These are phyloP conservation scores for Urocynchramus pylzowi DNA, from an alignment of 2,113 vertebrate species.

Conservation along the genomic window DNA sequence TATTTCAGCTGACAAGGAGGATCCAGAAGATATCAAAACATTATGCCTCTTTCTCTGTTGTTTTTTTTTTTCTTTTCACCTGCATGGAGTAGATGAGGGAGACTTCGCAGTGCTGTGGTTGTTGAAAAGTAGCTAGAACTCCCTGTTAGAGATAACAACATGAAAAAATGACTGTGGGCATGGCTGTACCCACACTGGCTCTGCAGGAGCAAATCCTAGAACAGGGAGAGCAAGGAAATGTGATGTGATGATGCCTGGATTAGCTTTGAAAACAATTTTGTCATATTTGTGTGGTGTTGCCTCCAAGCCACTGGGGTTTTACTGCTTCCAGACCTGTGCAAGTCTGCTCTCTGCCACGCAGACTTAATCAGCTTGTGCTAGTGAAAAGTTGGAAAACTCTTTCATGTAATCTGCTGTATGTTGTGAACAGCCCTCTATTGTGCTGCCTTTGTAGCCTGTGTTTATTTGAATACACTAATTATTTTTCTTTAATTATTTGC, in stretches of 20 bases:
- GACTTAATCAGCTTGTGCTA: constrained; percentile 7
- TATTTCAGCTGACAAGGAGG: background rate
- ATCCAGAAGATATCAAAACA: background rate
- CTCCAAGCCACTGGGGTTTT: background rate
- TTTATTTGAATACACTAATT: background rate
- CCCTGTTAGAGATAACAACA: background rate
- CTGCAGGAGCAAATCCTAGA: background rate
- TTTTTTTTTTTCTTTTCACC: background rate
- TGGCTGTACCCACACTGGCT: background rate
- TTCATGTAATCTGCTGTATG: background rate
- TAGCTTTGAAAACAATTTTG: background rate
- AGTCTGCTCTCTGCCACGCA: background rate
- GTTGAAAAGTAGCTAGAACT: background rate
- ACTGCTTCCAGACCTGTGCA: background rate
- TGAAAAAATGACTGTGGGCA: background rate
- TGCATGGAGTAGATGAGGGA: background rate
- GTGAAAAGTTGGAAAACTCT: background rate
- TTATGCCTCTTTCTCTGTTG: background rate
- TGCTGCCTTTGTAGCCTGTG: background rate
- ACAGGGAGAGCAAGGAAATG: background rate
- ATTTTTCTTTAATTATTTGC: background rate
- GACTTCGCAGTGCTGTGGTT: background rate
- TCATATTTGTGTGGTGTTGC: background rate
- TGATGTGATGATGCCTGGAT: background rate
- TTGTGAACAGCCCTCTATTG: background rate